Conservation (phyloP, 1,140 invertebrate species). For the Penaeus chinensis region DNA sequence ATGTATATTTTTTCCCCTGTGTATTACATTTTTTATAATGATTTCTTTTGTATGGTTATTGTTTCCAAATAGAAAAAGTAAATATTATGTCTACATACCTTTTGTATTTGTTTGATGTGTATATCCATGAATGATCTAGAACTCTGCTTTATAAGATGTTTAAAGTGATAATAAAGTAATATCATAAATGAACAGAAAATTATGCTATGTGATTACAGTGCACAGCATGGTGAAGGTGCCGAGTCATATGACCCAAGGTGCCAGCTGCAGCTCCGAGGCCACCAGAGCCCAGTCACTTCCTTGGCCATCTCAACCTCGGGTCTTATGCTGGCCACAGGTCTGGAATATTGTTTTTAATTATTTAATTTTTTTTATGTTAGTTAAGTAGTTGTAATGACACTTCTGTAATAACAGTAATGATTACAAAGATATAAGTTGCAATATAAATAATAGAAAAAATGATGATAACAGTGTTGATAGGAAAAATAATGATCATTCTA, state of each 20-base stretch:
- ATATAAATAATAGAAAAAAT: too few relatives aligned
- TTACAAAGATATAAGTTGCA: too few relatives aligned
- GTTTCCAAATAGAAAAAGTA: background rate
- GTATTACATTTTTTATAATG: background rate
- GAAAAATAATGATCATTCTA: background rate
- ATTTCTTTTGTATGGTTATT: background rate
- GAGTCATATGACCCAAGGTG: slow-evolving; percentile 36
- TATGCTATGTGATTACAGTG: too few relatives aligned
- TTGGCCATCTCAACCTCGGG: slow-evolving; percentile 72
- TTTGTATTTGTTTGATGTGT: too few relatives aligned
- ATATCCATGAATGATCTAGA: too few relatives aligned
- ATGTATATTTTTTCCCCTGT: background rate
- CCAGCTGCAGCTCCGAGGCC: slow-evolving; percentile 71
- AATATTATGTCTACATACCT: too few relatives aligned
- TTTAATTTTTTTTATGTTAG: background rate
- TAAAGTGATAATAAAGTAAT: too few relatives aligned
- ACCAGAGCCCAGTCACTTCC: slow-evolving; percentile 72
- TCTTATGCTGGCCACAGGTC: slow-evolving; percentile 72
- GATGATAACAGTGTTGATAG: too few relatives aligned
- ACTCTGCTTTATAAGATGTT: too few relatives aligned
- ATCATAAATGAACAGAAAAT: too few relatives aligned
- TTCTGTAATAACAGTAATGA: too few relatives aligned
- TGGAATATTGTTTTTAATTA: slow-evolving; percentile 5
- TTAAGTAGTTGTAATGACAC: background rate
- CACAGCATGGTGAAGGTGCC: too few relatives aligned